Percentiles rank a stretch among this genome's conserved stretches.
Conservation (phyloP, 2,888 invertebrate genomes). For the Glaucopsyche alexis region DNA sequence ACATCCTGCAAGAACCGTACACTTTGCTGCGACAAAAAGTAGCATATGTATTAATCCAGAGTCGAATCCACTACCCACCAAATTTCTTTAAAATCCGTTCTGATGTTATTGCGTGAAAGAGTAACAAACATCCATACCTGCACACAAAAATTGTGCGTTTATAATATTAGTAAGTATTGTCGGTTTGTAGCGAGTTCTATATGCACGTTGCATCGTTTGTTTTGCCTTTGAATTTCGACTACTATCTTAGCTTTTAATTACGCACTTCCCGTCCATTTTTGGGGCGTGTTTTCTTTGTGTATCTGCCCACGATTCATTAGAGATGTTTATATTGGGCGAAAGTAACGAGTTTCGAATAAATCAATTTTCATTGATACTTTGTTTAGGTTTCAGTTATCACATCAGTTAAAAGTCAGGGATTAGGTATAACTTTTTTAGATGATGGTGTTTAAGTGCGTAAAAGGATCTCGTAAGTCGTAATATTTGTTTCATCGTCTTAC, state of each 20-base stretch:
- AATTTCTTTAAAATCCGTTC: too few species aligned
- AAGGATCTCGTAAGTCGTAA: neutral
- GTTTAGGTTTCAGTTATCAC: constrained; percentile 12
- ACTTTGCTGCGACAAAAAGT: too few species aligned
- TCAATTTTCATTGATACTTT: constrained; percentile 7
- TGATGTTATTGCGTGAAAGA: too few species aligned
- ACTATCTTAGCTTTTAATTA: constrained; percentile 22
- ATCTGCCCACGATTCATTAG: constrained; percentile 8
- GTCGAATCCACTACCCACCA: too few species aligned
- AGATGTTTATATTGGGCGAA: neutral
- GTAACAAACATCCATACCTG: too few species aligned
- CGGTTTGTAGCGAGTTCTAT: constrained; percentile 10
- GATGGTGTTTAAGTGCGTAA: neutral
- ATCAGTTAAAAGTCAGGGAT: neutral
- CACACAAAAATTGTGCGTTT: too few species aligned
- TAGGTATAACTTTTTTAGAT: neutral
- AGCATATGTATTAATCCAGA: too few species aligned
- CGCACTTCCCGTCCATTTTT: constrained; percentile 20
- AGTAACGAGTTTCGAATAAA: constrained; percentile 10
- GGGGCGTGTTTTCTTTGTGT: constrained; percentile 1
- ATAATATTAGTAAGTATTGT: constrained; percentile 15
- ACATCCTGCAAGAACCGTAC: too few species aligned
- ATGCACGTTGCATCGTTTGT: constrained; percentile 30
- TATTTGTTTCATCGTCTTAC: neutral
- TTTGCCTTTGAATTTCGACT: constrained; percentile 31